Conservation (phyloP, 37 sponge, comb jelly and placozoan genomes). For the Ianthella basta region DNA sequence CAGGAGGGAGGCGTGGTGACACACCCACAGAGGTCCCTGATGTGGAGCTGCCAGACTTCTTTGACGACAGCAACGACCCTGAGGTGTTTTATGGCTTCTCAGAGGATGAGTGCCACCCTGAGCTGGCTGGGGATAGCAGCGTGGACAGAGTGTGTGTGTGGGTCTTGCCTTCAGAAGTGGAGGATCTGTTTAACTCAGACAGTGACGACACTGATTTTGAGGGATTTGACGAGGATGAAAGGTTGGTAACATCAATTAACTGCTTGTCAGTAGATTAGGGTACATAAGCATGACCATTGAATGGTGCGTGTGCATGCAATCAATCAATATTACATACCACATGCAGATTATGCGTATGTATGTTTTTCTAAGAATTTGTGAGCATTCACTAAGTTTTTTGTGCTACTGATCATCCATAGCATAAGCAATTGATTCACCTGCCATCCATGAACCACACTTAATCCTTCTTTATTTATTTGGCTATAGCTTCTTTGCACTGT, state of each 20-base stretch:
- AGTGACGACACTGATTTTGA: constrained; percentile 4
- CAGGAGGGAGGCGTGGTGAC: too few relatives aligned
- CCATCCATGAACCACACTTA: too few relatives aligned
- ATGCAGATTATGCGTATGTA: too few relatives aligned
- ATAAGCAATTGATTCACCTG: too few relatives aligned
- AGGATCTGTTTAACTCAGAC: neutral
- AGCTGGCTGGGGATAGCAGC: neutral
- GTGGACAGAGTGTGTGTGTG: neutral
- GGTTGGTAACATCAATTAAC: neutral
- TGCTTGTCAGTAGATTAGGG: too few relatives aligned
- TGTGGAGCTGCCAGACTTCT: neutral
- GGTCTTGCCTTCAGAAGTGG: neutral
- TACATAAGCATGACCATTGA: too few relatives aligned
- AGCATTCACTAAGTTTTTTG: too few relatives aligned
- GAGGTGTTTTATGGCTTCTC: constrained; percentile 27
- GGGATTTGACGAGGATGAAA: constrained; percentile 17
- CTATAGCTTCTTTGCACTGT: constrained; percentile 5
- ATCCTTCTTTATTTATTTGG: too few relatives aligned
- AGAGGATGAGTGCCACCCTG: neutral
- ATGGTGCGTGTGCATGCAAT: too few relatives aligned
- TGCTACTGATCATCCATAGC: too few relatives aligned
- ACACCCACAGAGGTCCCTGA: neutral
- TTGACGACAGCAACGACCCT: constrained; percentile 21
- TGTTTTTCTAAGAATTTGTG: too few relatives aligned
- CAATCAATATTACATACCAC: too few relatives aligned